These are phyloP conservation scores for Stomatorhinus ivindoensis DNA, from an alignment of 2,113 vertebrate species.

Conservation along the genomic window DNA sequence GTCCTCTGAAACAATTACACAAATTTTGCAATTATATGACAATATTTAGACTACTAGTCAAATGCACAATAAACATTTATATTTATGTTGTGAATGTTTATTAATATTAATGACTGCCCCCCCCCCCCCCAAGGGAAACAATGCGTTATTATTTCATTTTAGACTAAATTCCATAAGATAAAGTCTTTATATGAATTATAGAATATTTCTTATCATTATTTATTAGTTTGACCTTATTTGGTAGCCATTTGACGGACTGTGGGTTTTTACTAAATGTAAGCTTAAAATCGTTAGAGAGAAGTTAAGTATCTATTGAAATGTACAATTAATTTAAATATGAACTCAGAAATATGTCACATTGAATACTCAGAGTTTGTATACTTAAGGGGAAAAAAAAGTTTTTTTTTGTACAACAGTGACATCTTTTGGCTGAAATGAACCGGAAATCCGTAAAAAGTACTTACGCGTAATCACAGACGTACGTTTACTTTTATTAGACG, in stretches of 20 bases:
- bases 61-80: neutral
- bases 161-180: neutral
- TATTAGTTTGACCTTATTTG: slow-evolving; percentile 5
- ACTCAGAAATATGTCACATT: slow-evolving; percentile 8
- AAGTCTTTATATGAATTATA: neutral
- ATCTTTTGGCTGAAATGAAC: slow-evolving; percentile 48
- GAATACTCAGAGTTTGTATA: neutral
- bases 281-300: neutral
- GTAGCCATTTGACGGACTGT: neutral
- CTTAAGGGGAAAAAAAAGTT: neutral
- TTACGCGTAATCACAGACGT: neutral
- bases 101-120: neutral
- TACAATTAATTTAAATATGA: neutral
- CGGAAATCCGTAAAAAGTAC: neutral
- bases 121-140: neutral
- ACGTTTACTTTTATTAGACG: neutral
- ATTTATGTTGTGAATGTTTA: neutral
- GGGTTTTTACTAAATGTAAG: neutral
- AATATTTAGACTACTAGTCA: neutral
- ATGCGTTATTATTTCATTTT: neutral
- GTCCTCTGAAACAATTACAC: slow-evolving; percentile 8
- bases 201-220: slow-evolving; percentile 5
- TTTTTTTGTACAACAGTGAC: slow-evolving; percentile 58
- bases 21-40: slow-evolving; percentile 10
- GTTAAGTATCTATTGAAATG: slow-evolving; percentile 3